Conservation (phyloP, 2,888 invertebrate genomes). For the Colletes collaris region DNA sequence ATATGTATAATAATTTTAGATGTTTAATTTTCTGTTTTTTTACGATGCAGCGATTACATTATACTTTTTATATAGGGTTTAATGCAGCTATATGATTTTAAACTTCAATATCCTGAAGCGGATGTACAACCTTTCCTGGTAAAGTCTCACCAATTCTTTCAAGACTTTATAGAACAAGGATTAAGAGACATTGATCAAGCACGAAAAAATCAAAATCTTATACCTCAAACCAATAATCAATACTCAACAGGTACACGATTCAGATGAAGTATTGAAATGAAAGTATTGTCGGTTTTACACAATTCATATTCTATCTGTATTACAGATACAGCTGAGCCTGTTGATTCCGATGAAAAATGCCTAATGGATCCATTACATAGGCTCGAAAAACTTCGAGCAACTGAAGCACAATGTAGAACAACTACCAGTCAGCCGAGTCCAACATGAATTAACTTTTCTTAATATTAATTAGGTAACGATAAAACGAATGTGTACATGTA, state of each 20-base stretch:
- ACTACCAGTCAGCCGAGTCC: conserved; percentile 76
- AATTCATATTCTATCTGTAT: not conserved
- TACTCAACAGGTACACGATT: conserved; percentile 70
- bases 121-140: conserved; percentile 92
- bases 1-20: not conserved
- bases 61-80: conserved; percentile 86
- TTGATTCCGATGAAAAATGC: conserved; percentile 73
- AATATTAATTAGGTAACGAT: conserved; percentile 56
- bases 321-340: conserved; percentile 61
- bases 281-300: not conserved
- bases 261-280: not conserved
- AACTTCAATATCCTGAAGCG: conserved; percentile 90
- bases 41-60: not conserved
- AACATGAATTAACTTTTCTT: conserved; percentile 68
- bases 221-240: conserved; percentile 74
- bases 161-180: conserved; percentile 92
- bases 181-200: conserved; percentile 86
- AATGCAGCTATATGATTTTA: conserved; percentile 91
- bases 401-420: conserved; percentile 78
- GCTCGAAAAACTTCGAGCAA: conserved; percentile 78
- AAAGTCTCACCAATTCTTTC: conserved; percentile 93
- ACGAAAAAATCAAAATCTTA: conserved; percentile 79
- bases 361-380: conserved; percentile 79
- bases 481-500: too few relatives aligned
- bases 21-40: not conserved